These are phyloP conservation scores for Gambusia holbrooki DNA, from an alignment of 2,113 vertebrate genomes.

Conservation along the genomic window DNA sequence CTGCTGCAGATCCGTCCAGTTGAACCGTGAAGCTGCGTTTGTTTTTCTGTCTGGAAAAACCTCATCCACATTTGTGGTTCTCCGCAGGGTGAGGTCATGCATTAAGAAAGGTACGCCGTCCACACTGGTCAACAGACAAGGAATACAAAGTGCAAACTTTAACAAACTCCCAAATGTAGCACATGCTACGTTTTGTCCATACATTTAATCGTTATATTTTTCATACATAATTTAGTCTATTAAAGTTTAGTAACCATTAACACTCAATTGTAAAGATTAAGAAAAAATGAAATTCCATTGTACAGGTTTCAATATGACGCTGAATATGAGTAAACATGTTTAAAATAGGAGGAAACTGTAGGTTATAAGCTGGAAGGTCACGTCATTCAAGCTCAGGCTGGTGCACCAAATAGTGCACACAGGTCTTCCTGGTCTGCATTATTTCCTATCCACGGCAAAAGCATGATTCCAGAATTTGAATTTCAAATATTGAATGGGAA, in stretches of 20 bases:
- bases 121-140: conserved; percentile 72
- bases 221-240: too few relatives aligned
- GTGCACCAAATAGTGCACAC: too few relatives aligned
- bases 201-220: neutral
- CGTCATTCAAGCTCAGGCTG: neutral
- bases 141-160: neutral
- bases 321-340: neutral
- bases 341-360: neutral
- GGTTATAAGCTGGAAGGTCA: neutral
- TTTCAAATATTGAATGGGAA: conserved; percentile 3
- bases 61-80: conserved; percentile 89
- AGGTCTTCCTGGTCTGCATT: neutral
- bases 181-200: neutral
- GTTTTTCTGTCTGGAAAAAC: conserved; percentile 84
- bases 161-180: neutral
- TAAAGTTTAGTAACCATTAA: too few relatives aligned
- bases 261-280: too few relatives aligned
- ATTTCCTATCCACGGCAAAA: conserved; percentile 12
- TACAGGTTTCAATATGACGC: neutral
- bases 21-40: conserved; percentile 85
- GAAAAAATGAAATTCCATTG: neutral
- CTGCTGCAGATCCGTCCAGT: conserved; percentile 91
- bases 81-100: conserved; percentile 85
- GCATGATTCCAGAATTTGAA: neutral
- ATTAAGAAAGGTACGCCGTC: conserved; percentile 96